A percentile compares a stretch with the other conserved stretches of the same genome.
Conservation (phyloP, 2,113 vertebrate species). For the Jacana jacana region DNA sequence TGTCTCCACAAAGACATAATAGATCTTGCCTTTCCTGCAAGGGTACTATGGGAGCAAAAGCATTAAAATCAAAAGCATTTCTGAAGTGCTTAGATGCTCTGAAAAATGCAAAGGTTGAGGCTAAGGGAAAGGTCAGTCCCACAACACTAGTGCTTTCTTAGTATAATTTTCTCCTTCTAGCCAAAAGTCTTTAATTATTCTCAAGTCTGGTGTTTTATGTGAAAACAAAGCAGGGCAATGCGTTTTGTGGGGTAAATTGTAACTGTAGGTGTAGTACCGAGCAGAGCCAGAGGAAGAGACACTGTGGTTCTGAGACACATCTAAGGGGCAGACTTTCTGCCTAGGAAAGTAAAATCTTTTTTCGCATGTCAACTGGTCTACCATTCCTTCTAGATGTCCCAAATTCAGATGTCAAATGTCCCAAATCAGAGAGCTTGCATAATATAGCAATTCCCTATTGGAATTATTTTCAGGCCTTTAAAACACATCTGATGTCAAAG, state of each 20-base stretch:
- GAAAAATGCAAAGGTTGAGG: background rate
- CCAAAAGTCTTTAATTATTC: background rate
- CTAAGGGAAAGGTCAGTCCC: background rate
- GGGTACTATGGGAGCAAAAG: background rate
- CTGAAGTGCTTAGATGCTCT: background rate
- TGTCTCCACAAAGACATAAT: background rate
- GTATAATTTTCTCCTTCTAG: background rate
- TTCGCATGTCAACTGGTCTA: background rate
- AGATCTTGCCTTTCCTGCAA: background rate
- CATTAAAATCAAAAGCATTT: background rate
- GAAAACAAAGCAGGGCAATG: background rate
- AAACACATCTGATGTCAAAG: background rate
- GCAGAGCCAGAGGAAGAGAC: background rate
- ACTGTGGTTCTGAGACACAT: accelerated
- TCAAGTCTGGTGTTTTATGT: background rate
- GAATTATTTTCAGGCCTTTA: background rate
- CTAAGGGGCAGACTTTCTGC: background rate
- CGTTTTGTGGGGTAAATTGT: background rate
- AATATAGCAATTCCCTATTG: background rate
- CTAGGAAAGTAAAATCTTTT: background rate
- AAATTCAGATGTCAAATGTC: too few relatives aligned
- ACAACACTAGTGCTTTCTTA: background rate
- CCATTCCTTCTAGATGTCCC: background rate
- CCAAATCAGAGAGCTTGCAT: background rate
- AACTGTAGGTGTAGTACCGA: background rate